Conservation (phyloP, 2,113 vertebrate genomes). For the Xenopus laevis region DNA sequence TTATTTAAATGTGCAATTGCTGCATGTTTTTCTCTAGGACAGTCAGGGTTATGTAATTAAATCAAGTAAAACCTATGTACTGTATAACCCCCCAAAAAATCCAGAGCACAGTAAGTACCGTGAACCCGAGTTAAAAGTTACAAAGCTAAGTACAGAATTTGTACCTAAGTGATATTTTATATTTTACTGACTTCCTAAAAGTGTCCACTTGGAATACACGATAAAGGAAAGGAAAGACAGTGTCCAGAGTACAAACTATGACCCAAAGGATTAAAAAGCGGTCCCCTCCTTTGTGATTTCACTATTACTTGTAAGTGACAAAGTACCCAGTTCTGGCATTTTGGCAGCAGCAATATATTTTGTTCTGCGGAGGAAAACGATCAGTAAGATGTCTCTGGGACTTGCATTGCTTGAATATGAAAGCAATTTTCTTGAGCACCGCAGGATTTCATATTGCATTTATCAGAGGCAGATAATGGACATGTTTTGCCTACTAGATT, state of each 20-base stretch:
- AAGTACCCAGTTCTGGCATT: conserved; percentile 69
- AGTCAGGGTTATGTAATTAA: too few relatives aligned
- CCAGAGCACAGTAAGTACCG: too few relatives aligned
- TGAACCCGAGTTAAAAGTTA: too few relatives aligned
- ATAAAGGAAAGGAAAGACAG: conserved; percentile 56
- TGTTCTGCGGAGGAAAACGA: conserved; percentile 69
- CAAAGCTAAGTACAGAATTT: too few relatives aligned
- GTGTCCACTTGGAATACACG: conserved; percentile 53
- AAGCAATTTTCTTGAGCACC: conserved; percentile 71
- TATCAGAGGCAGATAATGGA: conserved; percentile 58
- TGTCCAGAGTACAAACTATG: conserved; percentile 58
- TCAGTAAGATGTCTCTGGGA: conserved; percentile 66
- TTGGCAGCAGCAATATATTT: conserved; percentile 80
- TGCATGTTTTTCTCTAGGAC: too few relatives aligned
- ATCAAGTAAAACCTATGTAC: too few relatives aligned
- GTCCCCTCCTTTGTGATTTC: conserved; percentile 69
- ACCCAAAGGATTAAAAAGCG: conserved; percentile 77
- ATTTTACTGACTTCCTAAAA: conserved; percentile 31
- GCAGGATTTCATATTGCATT: conserved; percentile 60
- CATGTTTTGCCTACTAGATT: conserved; percentile 61
- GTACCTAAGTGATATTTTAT: too few relatives aligned
- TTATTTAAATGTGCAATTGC: too few relatives aligned
- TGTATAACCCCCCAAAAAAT: too few relatives aligned
- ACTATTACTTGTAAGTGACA: conserved; percentile 78
- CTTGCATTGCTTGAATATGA: conserved; percentile 70